These are phyloP conservation scores for Psephotus haematonotus DNA, from an alignment of 2,113 vertebrate genomes.

Conservation along the genomic window DNA sequence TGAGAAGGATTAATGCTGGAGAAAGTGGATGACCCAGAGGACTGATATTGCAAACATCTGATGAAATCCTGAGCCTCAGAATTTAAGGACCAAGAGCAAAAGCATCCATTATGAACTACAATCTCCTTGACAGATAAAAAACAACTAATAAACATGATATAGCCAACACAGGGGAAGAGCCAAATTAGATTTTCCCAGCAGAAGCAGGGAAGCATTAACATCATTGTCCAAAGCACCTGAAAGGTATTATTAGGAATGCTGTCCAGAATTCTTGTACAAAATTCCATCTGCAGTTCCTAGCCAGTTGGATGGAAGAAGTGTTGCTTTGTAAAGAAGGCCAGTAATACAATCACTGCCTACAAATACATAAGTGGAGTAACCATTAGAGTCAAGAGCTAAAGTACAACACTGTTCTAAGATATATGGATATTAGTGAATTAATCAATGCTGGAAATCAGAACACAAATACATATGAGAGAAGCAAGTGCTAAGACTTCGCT, in stretches of 20 bases:
- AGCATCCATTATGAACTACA: fast-evolving
- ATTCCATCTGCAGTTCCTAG: background rate
- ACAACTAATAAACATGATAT: background rate
- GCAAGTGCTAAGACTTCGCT: background rate
- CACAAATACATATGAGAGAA: background rate
- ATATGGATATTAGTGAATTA: background rate
- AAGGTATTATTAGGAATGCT: background rate
- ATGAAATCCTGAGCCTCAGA: background rate
- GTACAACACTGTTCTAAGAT: background rate
- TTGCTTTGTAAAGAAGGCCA: background rate
- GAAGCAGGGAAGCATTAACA: background rate
- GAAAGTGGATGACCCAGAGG: background rate
- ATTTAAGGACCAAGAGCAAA: background rate
- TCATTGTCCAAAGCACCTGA: background rate
- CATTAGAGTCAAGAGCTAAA: background rate
- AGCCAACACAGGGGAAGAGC: background rate
- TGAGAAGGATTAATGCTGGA: background rate
- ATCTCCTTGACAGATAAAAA: background rate
- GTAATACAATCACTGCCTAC: background rate
- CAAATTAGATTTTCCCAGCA: background rate
- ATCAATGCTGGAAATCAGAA: background rate
- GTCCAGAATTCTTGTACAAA: background rate
- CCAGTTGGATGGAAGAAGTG: background rate
- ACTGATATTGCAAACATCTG: background rate
- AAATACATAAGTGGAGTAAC: background rate